These are phyloP conservation scores for Sialis fuliginosa DNA, from an alignment of 2,888 invertebrate species.

Conservation along the genomic window DNA sequence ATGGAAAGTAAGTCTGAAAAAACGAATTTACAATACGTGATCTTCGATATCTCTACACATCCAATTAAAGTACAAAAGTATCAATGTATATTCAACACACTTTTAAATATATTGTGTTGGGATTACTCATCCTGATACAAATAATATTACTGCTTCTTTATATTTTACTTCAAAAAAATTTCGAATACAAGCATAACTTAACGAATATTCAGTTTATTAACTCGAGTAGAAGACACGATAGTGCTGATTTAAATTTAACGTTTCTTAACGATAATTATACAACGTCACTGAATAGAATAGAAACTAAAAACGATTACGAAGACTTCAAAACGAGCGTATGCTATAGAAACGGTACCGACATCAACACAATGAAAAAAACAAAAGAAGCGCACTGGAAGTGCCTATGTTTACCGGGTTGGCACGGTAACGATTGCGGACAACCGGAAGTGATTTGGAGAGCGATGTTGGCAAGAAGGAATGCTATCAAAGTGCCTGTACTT, in stretches of 20 bases:
- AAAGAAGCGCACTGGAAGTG: constrained; percentile 27
- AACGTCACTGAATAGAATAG: constrained; percentile 14
- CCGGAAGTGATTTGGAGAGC: constrained; percentile 50
- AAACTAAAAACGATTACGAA: constrained; percentile 17
- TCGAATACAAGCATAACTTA: neutral
- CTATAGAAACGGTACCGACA: constrained; percentile 24
- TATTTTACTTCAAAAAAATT: constrained; percentile 17
- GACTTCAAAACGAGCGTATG: constrained; percentile 26
- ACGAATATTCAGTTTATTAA: too few relatives aligned
- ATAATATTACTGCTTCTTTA: constrained; percentile 20
- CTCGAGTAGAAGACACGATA: too few relatives aligned
- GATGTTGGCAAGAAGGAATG: constrained; percentile 34
- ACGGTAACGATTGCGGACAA: constrained; percentile 44
- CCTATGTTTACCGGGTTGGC: constrained; percentile 40
- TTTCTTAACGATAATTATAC: constrained; percentile 10
- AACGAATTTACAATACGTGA: too few relatives aligned
- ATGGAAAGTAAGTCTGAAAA: too few relatives aligned
- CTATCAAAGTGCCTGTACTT: constrained; percentile 24
- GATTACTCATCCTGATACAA: constrained; percentile 21
- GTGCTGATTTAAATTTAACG: too few relatives aligned
- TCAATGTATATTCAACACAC: constrained; percentile 14
- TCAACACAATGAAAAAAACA: constrained; percentile 20
- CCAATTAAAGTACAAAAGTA: constrained; percentile 2
- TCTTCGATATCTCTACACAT: too few relatives aligned
- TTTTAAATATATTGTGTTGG: constrained; percentile 20